phyloP scores from a whole-genome alignment of 1,140 invertebrate genomes.

The Contarinia nasturtii region DNA sequence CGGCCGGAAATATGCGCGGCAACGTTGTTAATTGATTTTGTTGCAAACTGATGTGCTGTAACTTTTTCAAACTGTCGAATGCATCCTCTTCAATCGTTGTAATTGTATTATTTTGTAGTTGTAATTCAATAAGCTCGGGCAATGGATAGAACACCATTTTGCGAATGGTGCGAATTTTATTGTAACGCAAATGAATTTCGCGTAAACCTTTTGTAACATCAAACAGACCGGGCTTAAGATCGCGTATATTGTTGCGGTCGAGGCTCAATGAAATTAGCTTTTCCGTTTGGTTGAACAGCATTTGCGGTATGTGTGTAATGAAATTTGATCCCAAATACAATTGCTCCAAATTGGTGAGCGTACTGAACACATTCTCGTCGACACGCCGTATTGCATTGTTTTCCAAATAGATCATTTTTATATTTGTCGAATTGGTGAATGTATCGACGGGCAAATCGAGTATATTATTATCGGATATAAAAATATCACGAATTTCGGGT shows the following conservation, averaged over 20 bases:
- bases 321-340: slow-evolving; percentile 75
- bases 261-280: slow-evolving; percentile 68
- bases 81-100: slow-evolving; percentile 63
- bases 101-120: slow-evolving; percentile 73
- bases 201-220: slow-evolving; percentile 47
- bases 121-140: slow-evolving; percentile 59
- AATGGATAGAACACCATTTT: slow-evolving; percentile 63
- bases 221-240: slow-evolving; percentile 63
- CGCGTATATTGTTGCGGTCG: slow-evolving; percentile 73
- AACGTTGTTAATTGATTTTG: slow-evolving; percentile 56
- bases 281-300: slow-evolving; percentile 50
- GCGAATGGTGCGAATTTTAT: slow-evolving; percentile 52
- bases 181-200: slow-evolving; percentile 75
- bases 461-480: slow-evolving; percentile 81
- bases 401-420: slow-evolving; percentile 70
- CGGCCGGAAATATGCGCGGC: slow-evolving; percentile 59
- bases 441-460: slow-evolving; percentile 62
- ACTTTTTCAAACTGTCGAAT: slow-evolving; percentile 54
- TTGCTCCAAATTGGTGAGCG: slow-evolving; percentile 54
- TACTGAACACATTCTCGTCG: slow-evolving; percentile 48
- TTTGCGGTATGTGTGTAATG: slow-evolving; percentile 49
- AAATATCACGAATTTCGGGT: slow-evolving; percentile 56
- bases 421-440: slow-evolving; percentile 52
- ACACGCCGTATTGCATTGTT: slow-evolving; percentile 67
- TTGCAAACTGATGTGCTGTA: slow-evolving; percentile 80